Percentiles rank a stretch among this genome's conserved stretches.
Evolutionary conservation across 2,797 vertebrate species (phyloP).

Genomic region (Phalloptychus januarius): DNA sequence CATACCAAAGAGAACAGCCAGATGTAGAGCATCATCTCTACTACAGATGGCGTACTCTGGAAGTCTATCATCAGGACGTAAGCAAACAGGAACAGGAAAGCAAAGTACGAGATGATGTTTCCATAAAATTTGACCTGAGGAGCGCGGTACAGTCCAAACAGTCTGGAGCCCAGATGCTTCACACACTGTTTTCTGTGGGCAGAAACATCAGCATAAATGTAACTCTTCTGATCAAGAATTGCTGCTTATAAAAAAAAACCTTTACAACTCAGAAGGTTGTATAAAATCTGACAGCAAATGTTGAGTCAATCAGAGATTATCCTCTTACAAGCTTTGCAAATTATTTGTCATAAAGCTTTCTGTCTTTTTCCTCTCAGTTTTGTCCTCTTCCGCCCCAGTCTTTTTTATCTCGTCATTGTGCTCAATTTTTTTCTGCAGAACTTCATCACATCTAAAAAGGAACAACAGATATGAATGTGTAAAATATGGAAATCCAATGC

Average conservation of each 20-base stretch:
- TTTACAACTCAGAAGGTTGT: background rate
- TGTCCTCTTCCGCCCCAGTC: background rate
- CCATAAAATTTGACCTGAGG: constrained; percentile 89
- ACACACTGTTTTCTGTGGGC: constrained; percentile 38
- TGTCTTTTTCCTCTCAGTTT: constrained; percentile 56
- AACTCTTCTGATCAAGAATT: background rate
- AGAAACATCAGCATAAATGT: constrained; percentile 2
- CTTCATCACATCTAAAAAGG: constrained; percentile 72
- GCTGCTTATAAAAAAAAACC: background rate
- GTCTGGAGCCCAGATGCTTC: constrained; percentile 60
- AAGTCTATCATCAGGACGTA: constrained; percentile 94
- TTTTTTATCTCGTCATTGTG: constrained; percentile 65
- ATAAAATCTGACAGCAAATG: background rate
- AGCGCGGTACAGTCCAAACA: constrained; percentile 64
- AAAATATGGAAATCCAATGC: background rate
- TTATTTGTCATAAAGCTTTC: constrained; percentile 44
- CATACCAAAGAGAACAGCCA: constrained; percentile 92
- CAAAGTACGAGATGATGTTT: constrained; percentile 91
- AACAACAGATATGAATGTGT: constrained; percentile 1
- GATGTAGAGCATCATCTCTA: constrained; percentile 88
- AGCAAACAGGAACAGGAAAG: constrained; percentile 92
- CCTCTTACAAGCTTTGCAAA: constrained; percentile 53
- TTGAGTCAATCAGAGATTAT: background rate
- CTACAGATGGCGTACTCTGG: constrained; percentile 83
- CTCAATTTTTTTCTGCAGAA: constrained; percentile 68